Base-by-base conservation (phyloP, 1,140 invertebrate species). In the Leptestheria dahalacensis region DNA sequence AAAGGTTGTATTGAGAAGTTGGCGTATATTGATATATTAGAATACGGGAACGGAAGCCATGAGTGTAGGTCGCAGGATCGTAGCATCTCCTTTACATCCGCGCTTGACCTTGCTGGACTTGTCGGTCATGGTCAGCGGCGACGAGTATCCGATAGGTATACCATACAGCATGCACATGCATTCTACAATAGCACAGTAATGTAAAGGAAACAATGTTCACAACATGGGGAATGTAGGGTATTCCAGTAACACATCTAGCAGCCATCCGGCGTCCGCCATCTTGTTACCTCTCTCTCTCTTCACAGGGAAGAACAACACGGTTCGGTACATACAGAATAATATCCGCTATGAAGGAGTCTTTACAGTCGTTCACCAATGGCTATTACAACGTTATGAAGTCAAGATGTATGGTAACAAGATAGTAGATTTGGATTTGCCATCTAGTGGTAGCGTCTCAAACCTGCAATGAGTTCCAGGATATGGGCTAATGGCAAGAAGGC, bases 401-500 rank as follows among this genome's bases (percentile, higher is more conserved):
- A n/a, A n/a, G n/a, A n/a, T n/a, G n/a, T n/a, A n/a, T n/a, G n/a
- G n/a, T n/a, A n/a, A n/a, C n/a, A n/a, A n/a, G n/a, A n/a, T n/a
- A n/a, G n/a, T n/a, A n/a, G n/a, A n/a, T n/a, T n/a, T n/a, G n/a
- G n/a, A n/a, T n/a, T n/a, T n/a, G n/a, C n/a, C 18, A 9, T 21
- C 3, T 3, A 24, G 11, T 12, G 21, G 3, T 24, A 50, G 11
- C n/a, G 21, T 1, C 18, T 1, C 64, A 67, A 66, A 74, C 79
- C 79, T 63, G 72, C 74, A 51, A 92, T 78, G 47, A 99, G 76
- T 74, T 99, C 97, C 65, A 97, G 88, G 1, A 99, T 94, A 74
- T 99, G 97, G 49, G 96, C 96, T 51, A 98, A 75, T 10, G 96
- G 96, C 57, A 99, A 77, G 73, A 96, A 99, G 46, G 88, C 95